phyloP scores from a whole-genome alignment of 1,140 invertebrate genomes.

The Radopholus similis region DNA sequence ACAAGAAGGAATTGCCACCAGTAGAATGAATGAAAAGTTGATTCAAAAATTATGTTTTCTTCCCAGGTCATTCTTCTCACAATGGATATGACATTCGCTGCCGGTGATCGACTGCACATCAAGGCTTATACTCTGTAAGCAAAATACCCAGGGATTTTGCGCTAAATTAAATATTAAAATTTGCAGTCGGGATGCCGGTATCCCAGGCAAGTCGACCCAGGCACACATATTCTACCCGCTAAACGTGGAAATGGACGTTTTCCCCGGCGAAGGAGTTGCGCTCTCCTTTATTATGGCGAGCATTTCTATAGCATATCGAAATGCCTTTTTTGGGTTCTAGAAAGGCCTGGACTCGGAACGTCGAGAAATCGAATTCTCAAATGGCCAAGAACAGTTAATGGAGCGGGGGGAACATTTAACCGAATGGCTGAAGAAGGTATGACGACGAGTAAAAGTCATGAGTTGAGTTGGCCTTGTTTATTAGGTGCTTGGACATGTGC shows the following conservation, averaged over 20 bases:
- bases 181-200: slow-evolving; percentile 47
- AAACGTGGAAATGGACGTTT: slow-evolving; percentile 55
- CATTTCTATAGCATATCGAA: neutral
- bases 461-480: neutral
- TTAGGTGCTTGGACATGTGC: slow-evolving; percentile 40
- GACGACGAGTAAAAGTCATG: neutral
- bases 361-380: slow-evolving; percentile 44
- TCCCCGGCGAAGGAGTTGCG: slow-evolving; percentile 52
- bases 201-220: slow-evolving; percentile 37
- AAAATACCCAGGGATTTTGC: neutral
- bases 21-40: too few relatives aligned
- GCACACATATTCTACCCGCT: slow-evolving; percentile 38
- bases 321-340: slow-evolving; percentile 24
- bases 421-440: slow-evolving; percentile 46
- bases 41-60: too few relatives aligned
- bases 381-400: slow-evolving; percentile 46
- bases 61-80: slow-evolving; percentile 48
- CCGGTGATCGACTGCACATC: slow-evolving; percentile 42
- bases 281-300: slow-evolving; percentile 36
- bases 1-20: slow-evolving; percentile 40
- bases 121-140: slow-evolving; percentile 43
- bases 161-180: neutral
- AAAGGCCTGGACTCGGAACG: slow-evolving; percentile 44
- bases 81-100: slow-evolving; percentile 49
- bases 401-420: slow-evolving; percentile 42